These are phyloP conservation scores for Corvus moneduloides DNA, from an alignment of 2,113 vertebrate species.

Conservation along the genomic window DNA sequence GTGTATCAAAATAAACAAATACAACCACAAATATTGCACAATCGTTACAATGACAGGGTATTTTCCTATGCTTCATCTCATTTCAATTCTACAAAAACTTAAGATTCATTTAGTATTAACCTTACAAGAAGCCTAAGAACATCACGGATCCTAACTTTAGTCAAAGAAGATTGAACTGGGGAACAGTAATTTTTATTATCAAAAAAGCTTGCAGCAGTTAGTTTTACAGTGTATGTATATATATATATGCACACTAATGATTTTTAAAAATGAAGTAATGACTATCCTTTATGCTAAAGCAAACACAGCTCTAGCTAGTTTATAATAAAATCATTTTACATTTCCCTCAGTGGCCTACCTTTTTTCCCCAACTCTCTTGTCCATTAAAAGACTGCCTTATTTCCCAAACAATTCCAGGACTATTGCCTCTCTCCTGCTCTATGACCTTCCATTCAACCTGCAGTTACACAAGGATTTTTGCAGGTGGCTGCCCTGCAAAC, in stretches of 20 bases:
- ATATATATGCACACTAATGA: not conserved
- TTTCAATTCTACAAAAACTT: not conserved
- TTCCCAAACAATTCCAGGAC: not conserved
- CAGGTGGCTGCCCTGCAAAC: not conserved
- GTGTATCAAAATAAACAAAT: not conserved
- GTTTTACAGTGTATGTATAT: not conserved
- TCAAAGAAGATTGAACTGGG: not conserved
- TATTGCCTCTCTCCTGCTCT: not conserved
- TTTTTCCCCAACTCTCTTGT: not conserved
- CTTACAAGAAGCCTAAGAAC: not conserved
- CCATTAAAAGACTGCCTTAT: not conserved
- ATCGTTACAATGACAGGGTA: not conserved
- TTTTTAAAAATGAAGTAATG: not conserved
- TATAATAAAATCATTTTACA: not conserved
- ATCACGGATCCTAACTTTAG: not conserved
- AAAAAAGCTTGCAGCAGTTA: not conserved
- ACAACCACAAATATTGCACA: not conserved
- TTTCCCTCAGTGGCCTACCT: not conserved
- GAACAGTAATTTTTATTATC: not conserved
- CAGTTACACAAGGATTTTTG: not conserved
- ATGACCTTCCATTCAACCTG: not conserved
- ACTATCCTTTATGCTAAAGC: not conserved
- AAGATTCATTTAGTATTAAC: not conserved
- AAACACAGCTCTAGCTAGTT: not conserved
- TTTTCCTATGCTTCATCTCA: not conserved